These are phyloP conservation scores for Leptocoma aspasia DNA, from an alignment of 2,113 vertebrate species.

Conservation along the genomic window DNA sequence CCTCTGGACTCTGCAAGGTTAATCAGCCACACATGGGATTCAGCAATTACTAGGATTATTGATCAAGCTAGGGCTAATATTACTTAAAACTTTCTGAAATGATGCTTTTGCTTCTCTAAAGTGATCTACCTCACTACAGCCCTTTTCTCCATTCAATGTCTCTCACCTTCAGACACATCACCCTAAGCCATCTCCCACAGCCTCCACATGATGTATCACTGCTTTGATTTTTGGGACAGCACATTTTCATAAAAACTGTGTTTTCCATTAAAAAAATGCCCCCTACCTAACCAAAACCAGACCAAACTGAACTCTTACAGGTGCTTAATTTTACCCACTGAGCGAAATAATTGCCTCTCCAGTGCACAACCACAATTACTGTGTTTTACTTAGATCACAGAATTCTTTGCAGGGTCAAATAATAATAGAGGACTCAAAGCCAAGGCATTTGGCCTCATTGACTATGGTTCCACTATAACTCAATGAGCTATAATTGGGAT, in stretches of 20 bases:
- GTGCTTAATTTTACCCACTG: not conserved
- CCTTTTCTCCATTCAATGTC: not conserved
- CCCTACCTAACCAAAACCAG: not conserved
- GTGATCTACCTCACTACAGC: not conserved
- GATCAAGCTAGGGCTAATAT: not conserved
- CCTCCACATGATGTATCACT: fast-evolving
- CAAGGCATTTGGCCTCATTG: not conserved
- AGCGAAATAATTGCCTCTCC: not conserved
- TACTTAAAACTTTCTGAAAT: not conserved
- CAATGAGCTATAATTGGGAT: not conserved
- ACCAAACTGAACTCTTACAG: not conserved
- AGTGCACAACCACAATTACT: not conserved
- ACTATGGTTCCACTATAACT: not conserved
- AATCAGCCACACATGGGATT: not conserved
- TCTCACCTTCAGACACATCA: not conserved
- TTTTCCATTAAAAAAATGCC: not conserved
- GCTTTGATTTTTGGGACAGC: not conserved
- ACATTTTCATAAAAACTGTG: not conserved
- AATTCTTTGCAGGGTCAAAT: not conserved
- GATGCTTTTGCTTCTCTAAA: not conserved
- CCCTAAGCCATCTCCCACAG: not conserved
- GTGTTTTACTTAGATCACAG: not conserved
- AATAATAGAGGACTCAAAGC: not conserved
- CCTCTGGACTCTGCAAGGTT: not conserved
- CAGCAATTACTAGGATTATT: not conserved